A percentile compares a stretch with the other conserved stretches of the same genome.
Conservation (phyloP, 2,797 vertebrate genomes). For the Chaetophractus vellerosus region DNA sequence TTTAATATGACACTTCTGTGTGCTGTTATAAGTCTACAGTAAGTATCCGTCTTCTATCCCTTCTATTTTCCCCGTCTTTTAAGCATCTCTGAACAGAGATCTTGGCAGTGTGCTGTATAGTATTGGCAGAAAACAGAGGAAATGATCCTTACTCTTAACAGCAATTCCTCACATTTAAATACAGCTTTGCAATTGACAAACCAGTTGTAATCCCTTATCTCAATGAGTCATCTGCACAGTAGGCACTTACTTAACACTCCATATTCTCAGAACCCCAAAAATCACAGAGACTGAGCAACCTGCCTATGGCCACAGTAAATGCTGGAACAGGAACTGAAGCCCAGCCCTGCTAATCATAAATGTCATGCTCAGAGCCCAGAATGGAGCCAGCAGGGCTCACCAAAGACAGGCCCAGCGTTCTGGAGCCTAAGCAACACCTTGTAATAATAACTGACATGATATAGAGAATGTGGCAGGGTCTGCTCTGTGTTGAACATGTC, state of each 20-base stretch:
- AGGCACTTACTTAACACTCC: neutral
- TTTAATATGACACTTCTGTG: neutral
- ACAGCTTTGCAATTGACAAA: conserved; percentile 21
- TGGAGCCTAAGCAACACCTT: neutral
- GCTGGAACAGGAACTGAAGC: neutral
- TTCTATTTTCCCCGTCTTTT: neutral
- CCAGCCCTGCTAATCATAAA: neutral
- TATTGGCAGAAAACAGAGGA: conserved; percentile 37
- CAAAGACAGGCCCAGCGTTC: neutral
- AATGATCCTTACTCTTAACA: conserved; percentile 37
- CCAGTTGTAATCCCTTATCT: neutral
- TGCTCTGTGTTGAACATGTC: neutral
- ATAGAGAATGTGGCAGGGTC: neutral
- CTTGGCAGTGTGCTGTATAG: neutral
- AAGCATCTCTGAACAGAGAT: conserved; percentile 20
- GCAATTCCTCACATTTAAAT: conserved; percentile 16
- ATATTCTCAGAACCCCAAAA: neutral
- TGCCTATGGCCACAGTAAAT: neutral
- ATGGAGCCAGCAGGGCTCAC: neutral
- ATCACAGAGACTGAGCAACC: neutral
- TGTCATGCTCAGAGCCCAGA: too few species aligned
- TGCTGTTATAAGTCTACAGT: neutral
- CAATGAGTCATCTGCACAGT: neutral
- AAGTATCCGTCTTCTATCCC: neutral
- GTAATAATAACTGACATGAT: neutral